phyloP scores from a whole-genome alignment of 2,797 vertebrate genomes.

The Fratercula arctica region DNA sequence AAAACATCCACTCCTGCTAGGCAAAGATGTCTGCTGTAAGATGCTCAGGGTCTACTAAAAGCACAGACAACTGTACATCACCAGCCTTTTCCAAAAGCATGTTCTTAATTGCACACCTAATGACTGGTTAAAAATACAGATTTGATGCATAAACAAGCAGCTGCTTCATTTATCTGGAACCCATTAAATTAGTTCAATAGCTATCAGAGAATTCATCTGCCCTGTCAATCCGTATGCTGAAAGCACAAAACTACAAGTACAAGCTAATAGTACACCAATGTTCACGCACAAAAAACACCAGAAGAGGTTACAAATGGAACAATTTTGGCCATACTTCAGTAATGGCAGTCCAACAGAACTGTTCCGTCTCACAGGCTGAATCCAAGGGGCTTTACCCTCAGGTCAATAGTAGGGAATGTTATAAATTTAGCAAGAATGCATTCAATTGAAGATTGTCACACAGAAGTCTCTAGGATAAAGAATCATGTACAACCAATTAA shows the following conservation, averaged over 20 bases:
- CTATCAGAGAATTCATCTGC: constrained; percentile 52
- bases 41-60: neutral
- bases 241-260: constrained; percentile 14
- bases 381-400: constrained; percentile 1
- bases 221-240: constrained; percentile 5
- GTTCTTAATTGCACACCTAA: neutral
- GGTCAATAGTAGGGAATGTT: neutral
- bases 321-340: constrained; percentile 28
- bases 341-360: constrained; percentile 30
- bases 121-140: neutral
- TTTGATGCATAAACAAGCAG: constrained; percentile 51
- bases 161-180: constrained; percentile 38
- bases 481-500: neutral
- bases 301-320: neutral
- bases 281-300: neutral
- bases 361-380: neutral
- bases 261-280: neutral
- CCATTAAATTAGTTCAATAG: constrained; percentile 46
- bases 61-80: neutral
- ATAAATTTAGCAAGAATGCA: neutral
- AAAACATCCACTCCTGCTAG: neutral
- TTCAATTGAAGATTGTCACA: neutral
- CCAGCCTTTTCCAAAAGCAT: neutral
- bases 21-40: neutral
- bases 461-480: constrained; percentile 12